Evolutionary conservation across 2,888 invertebrate genomes (phyloP).

Genomic region (Ormyrus pomaceus): DNA sequence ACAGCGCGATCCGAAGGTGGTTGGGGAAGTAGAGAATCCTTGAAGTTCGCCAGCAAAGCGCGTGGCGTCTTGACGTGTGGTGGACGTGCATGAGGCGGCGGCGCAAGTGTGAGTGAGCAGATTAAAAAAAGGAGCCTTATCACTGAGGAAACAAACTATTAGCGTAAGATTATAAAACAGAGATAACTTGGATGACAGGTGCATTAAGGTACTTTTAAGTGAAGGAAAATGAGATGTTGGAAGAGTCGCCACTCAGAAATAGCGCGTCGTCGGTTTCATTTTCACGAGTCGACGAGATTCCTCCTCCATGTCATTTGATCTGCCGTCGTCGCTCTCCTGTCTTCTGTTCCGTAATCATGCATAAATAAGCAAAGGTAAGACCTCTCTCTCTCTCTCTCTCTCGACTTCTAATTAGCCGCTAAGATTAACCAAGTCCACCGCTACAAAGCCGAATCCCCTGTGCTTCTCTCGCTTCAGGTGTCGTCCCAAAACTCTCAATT

Average conservation of each 20-base stretch:
- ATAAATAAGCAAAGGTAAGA: too few species aligned
- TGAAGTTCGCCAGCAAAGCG: conserved; percentile 41
- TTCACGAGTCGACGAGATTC: neutral
- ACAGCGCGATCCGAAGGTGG: neutral
- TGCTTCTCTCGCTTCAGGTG: neutral
- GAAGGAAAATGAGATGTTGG: conserved; percentile 61
- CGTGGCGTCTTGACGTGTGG: conserved; percentile 46
- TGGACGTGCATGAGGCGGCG: neutral
- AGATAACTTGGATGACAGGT: conserved; percentile 62
- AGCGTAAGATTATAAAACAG: conserved; percentile 67
- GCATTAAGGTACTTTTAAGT: conserved; percentile 55
- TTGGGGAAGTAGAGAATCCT: conserved; percentile 38
- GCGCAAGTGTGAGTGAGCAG: conserved; percentile 26
- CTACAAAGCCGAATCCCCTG: too few species aligned
- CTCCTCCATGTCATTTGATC: conserved; percentile 32
- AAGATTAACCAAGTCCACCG: too few species aligned
- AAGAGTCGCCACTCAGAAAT: conserved; percentile 54
- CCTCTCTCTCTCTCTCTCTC: too few species aligned
- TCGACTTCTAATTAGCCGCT: too few species aligned
- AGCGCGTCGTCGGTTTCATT: conserved; percentile 31
- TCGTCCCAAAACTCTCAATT: conserved; percentile 5
- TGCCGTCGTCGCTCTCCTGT: neutral
- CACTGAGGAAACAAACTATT: conserved; percentile 73
- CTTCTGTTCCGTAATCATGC: too few species aligned
- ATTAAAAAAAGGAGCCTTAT: conserved; percentile 63